Base-by-base conservation (phyloP, 1,140 invertebrate genomes). In the Metaphire vulgaris region DNA sequence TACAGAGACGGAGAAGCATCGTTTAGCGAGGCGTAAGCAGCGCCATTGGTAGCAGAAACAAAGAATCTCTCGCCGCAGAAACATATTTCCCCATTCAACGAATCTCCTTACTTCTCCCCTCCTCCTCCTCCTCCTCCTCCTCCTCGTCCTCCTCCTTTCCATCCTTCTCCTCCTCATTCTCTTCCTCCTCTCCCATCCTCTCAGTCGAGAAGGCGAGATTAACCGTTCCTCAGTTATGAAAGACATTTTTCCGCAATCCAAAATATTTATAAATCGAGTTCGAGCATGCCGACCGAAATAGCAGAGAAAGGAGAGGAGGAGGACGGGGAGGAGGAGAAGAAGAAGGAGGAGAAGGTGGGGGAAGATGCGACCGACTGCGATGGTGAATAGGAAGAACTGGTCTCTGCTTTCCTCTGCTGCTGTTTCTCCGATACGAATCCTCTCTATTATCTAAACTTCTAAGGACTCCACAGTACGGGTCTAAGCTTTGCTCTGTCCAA, bases 81-180 rank as follows among this genome's bases (percentile, higher is more conserved):
- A 26, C 56, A 1, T 65, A 16, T 29, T 14, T 12, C 0, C 33
- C n/a, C 34, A 21, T 28, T n/a, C 2, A 26, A 28, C 16, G 16
- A 16, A 56, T 56, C 70, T 68, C 34, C 29, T 31, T 72, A 29
- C 29, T 15, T 56, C 72, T 72, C 70, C 31, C 34, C 65, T 30
- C 72, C 32, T 69, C 26, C 26, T 32, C 31, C 71, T 72, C 71
- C 6, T 34, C 26, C 30, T 67, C 41, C 31, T 31, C 65, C 69
- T 74, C 71, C 69, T 31, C 69, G 26, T 33, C 69, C 30, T 56
- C 69, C 41, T 75, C 16, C 41, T 71, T 70, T 76, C 28, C 33
- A 28, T 64, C 68, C 69, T 34, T 28, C 33, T 70, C 32, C 73
- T 56, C 73, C 64, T 21, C 31, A 33, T 33, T 69, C 65, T 76